Evolutionary conservation across 1,140 invertebrate genomes (phyloP), one percentile per base, ranked within the genome.

Genomic region (Drosophila jambulina): DNA sequence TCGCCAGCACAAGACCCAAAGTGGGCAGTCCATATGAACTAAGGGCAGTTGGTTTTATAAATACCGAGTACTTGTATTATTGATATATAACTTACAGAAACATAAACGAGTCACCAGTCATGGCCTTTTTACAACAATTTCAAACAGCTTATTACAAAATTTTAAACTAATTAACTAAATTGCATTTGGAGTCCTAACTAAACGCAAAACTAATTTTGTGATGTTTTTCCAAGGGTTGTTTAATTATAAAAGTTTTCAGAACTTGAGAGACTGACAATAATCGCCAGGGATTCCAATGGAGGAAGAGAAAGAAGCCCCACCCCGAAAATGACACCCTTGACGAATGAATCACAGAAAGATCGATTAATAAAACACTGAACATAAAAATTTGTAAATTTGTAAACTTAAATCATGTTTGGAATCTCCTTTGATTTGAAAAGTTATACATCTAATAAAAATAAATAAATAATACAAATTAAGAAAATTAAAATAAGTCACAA

Each of bases 31-130:
- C 27, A 43, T 45, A 78, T 3, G 40, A 17, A n/a, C 75, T 78
- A 34, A 3, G 17, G 13, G 27, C 3, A 19, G 27, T 53, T 13
- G 29, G 2, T 13, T 5, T 3, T n/a, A 29, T 4, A 32, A 19
- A 19, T 15, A 32, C 1, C 8, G 4, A 15, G 8, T 10, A 54
- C 5, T 34, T 10, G 8, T 17, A 17, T 10, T 3, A 15, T 10
- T 17, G 5, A 36, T 23, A 23, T 17, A 2, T n/a, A 58, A 78
- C 75, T 78, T 56, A 78, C 75, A 58, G 15, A 34, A 32, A 23
- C 2, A 43, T 15, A 2, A 51, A 7, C 17, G 36, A 45, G 7
- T 45, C 59, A 13, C 38, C 29, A 29, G 56, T 36, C 23, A 42
- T 42, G n/a, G 6, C 7, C 9, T 27, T 25, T 61, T 19, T 19